A percentile compares a stretch with the other conserved stretches of the same genome.
These are phyloP conservation scores for Electrophaes corylata DNA, from an alignment of 2,888 invertebrate genomes.

Conservation along the genomic window DNA sequence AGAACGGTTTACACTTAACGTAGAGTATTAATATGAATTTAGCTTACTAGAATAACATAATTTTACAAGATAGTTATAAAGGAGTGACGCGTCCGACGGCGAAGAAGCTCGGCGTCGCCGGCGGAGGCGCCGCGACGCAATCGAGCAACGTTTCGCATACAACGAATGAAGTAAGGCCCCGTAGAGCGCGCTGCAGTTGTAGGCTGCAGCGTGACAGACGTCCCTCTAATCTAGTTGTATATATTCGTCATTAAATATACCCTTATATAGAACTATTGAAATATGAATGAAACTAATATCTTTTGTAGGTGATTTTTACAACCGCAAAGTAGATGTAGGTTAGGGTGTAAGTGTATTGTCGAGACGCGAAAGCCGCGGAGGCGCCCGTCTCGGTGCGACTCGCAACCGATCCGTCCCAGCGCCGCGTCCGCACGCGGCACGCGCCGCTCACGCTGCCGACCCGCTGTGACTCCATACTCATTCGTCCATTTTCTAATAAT, in stretches of 20 bases:
- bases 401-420: constrained; percentile 82
- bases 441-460: constrained; percentile 40
- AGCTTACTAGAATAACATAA: constrained; percentile 77
- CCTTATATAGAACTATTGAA: constrained; percentile 81
- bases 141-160: constrained; percentile 84
- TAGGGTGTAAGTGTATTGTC: constrained; percentile 75
- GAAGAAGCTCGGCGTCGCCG: constrained; percentile 37
- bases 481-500: constrained; percentile 19
- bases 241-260: constrained; percentile 81
- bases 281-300: constrained; percentile 84
- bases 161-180: constrained; percentile 82
- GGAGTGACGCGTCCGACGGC: constrained; percentile 54
- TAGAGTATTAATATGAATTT: constrained; percentile 83
- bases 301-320: constrained; percentile 85
- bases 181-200: constrained; percentile 71
- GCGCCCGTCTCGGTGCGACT: constrained; percentile 73
- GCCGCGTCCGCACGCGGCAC: constrained; percentile 60
- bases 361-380: constrained; percentile 73
- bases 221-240: constrained; percentile 77
- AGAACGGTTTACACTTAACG: constrained; percentile 72
- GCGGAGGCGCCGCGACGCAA: constrained; percentile 62
- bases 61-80: constrained; percentile 66
- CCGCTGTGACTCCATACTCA: constrained; percentile 17
- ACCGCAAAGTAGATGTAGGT: constrained; percentile 79
- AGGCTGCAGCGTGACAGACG: constrained; percentile 75